Evolutionary conservation across 2,113 vertebrate genomes (phyloP).

Genomic region (Misgurnus anguillicaudatus): DNA sequence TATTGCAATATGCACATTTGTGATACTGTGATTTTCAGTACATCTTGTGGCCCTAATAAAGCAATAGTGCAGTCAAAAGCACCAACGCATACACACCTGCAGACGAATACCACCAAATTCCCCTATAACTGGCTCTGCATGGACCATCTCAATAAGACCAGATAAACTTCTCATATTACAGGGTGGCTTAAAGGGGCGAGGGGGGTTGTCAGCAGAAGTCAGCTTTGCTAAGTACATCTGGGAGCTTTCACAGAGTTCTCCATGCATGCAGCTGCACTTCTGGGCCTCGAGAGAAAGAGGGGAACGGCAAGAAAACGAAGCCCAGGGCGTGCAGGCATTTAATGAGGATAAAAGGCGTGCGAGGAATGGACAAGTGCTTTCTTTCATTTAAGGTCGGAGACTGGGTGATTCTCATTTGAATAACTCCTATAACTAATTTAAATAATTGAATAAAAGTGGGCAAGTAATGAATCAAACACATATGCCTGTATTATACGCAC

Average conservation of each 20-base stretch:
- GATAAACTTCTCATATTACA: constrained; percentile 60
- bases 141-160: constrained; percentile 50
- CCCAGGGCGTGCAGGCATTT: not conserved
- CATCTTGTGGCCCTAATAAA: too few relatives aligned
- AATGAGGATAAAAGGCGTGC: constrained; percentile 37
- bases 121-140: constrained; percentile 44
- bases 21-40: too few relatives aligned
- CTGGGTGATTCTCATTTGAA: constrained; percentile 12
- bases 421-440: not conserved
- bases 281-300: constrained; percentile 47
- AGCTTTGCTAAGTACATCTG: constrained; percentile 54
- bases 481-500: not conserved
- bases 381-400: constrained; percentile 33
- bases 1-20: too few relatives aligned
- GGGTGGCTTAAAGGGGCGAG: constrained; percentile 6
- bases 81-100: too few relatives aligned
- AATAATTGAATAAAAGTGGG: not conserved
- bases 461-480: not conserved
- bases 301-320: constrained; percentile 45
- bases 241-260: constrained; percentile 45
- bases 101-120: constrained; percentile 12
- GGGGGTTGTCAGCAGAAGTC: constrained; percentile 26
- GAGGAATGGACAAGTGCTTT: constrained; percentile 38
- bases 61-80: too few relatives aligned
- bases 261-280: constrained; percentile 45